phyloP scores from a whole-genome alignment of 2,113 vertebrate genomes.

The Trematomus loennbergii region DNA sequence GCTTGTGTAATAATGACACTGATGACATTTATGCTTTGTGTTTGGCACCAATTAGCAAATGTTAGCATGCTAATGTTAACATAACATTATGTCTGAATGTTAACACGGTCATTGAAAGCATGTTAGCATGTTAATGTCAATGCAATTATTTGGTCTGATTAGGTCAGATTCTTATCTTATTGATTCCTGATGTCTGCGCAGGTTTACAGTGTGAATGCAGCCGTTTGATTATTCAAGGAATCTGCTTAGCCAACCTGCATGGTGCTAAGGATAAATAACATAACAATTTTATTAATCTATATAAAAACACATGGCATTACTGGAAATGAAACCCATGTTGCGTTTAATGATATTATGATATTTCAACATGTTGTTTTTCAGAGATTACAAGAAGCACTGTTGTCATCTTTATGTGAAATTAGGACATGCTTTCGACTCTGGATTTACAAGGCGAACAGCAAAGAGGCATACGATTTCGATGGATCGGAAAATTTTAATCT shows the following conservation, averaged over 20 bases:
- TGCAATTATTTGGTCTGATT: too few relatives aligned
- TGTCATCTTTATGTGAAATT: not conserved
- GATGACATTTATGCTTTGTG: not conserved
- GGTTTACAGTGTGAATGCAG: too few relatives aligned
- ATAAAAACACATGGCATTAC: too few relatives aligned
- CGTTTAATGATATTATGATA: too few relatives aligned
- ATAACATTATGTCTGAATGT: not conserved
- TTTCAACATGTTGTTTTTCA: not conserved
- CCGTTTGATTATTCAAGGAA: too few relatives aligned
- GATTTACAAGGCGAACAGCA: not conserved
- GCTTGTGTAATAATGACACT: not conserved
- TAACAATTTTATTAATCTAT: too few relatives aligned
- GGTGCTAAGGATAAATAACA: too few relatives aligned
- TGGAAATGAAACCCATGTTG: too few relatives aligned
- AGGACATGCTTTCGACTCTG: not conserved
- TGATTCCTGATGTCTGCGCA: too few relatives aligned
- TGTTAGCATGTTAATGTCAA: not conserved
- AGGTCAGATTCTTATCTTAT: too few relatives aligned
- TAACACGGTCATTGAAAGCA: not conserved
- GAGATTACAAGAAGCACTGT: not conserved
- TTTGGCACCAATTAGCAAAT: not conserved
- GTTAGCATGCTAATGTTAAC: not conserved
- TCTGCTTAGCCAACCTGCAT: too few relatives aligned
- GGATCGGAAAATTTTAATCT: not conserved
- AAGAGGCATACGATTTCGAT: not conserved